These are phyloP conservation scores for Coluber constrictor DNA, from an alignment of 2,797 vertebrate species.

Conservation along the genomic window DNA sequence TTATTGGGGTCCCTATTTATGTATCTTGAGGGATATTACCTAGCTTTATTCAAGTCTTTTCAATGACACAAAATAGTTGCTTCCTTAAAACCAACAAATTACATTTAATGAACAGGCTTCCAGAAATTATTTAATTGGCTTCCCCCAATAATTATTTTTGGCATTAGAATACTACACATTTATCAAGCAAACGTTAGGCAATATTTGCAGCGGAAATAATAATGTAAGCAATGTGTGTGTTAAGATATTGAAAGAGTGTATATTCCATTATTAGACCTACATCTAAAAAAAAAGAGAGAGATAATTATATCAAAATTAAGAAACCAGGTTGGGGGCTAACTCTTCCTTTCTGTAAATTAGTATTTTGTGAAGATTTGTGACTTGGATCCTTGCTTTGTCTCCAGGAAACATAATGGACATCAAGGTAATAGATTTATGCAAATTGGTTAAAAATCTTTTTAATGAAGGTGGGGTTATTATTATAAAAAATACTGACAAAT, in stretches of 20 bases:
- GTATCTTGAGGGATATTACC: background rate
- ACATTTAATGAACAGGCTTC: constrained; percentile 44
- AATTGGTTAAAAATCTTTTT: background rate
- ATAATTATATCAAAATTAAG: background rate
- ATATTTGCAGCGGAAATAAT: constrained; percentile 16
- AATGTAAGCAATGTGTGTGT: constrained; percentile 12
- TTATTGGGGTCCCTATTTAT: constrained; percentile 29
- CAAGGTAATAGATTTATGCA: background rate
- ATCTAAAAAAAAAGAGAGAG: background rate
- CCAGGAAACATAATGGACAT: background rate
- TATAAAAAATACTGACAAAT: background rate
- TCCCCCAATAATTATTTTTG: constrained; percentile 36
- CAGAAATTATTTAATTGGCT: background rate
- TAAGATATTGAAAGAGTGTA: constrained; percentile 9
- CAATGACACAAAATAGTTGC: constrained; percentile 45
- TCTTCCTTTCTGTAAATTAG: background rate
- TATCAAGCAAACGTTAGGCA: constrained; percentile 23
- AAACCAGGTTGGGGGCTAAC: background rate
- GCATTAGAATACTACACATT: constrained; percentile 25
- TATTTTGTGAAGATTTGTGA: background rate
- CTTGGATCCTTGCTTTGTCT: background rate
- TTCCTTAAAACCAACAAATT: constrained; percentile 3
- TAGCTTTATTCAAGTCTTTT: constrained; percentile 12
- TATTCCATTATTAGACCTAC: background rate
- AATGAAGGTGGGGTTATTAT: background rate